Conservation (phyloP, 2,113 vertebrate genomes). For the Ophiodon elongatus region DNA sequence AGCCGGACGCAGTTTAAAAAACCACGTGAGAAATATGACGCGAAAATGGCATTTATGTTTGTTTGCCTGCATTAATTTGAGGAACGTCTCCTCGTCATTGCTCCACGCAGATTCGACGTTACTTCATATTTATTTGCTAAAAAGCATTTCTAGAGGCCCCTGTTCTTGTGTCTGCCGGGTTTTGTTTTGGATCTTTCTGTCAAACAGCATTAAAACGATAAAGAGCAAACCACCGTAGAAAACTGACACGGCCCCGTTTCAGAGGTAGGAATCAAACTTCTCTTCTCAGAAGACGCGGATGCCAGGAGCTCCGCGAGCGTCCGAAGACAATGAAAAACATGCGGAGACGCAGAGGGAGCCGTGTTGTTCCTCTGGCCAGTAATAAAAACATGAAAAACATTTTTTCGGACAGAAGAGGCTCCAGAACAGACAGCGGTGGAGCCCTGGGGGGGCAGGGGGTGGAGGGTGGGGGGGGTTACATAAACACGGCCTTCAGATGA, state of each 20-base stretch:
- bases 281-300: conserved; percentile 22
- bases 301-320: neutral
- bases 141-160: neutral
- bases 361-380: conserved; percentile 13
- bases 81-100: neutral
- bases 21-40: neutral
- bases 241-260: neutral
- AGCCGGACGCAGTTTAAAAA: neutral
- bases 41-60: neutral
- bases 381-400: conserved; percentile 65
- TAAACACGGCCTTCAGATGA: conserved; percentile 59
- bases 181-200: neutral
- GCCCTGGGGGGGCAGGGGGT: conserved; percentile 3
- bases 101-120: neutral
- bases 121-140: too few relatives aligned
- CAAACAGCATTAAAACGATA: neutral
- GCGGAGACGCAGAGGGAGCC: conserved; percentile 3
- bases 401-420: conserved; percentile 42
- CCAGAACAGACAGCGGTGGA: conserved; percentile 38
- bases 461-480: conserved; percentile 43
- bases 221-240: neutral
- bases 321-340: conserved; percentile 15
- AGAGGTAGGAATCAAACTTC: neutral
- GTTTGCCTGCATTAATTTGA: neutral
- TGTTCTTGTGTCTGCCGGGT: neutral